These are phyloP conservation scores for Dryomyza anilis DNA, from an alignment of 2,888 invertebrate species.

Conservation along the genomic window DNA sequence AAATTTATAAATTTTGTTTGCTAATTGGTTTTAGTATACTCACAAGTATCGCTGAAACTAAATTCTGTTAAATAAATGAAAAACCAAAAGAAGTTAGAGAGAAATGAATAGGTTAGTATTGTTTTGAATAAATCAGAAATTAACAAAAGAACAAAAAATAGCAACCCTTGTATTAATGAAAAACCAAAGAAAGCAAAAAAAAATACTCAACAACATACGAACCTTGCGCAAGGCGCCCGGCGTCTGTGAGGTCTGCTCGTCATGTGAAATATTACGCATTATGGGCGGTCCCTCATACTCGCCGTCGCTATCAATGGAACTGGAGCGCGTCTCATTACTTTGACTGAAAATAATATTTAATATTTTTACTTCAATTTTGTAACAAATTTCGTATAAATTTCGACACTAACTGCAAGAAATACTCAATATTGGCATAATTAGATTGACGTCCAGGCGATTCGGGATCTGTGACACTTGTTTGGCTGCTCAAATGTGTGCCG, in stretches of 20 bases:
- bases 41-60: conserved; percentile 61
- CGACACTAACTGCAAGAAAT: conserved; percentile 87
- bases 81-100: conserved; percentile 7
- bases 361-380: no score
- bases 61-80: conserved; percentile 55
- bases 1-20: no score
- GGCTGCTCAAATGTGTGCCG: conserved; percentile 57
- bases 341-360: no score
- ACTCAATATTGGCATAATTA: conserved; percentile 92
- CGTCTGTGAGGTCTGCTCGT: conserved; percentile 63
- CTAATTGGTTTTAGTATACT: conserved; percentile 49
- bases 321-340: conserved; percentile 62
- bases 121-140: no score
- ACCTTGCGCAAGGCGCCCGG: conserved; percentile 62
- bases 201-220: no score
- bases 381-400: no score
- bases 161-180: no score
- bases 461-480: conserved; percentile 66
- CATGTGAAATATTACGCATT: conserved; percentile 69
- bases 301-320: conserved; percentile 64
- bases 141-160: no score
- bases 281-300: conserved; percentile 64
- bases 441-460: conserved; percentile 81
- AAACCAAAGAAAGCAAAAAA: no score
- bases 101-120: conserved; percentile 18